phyloP scores from a whole-genome alignment of 1,140 invertebrate genomes.

The Holotrichia oblita region DNA sequence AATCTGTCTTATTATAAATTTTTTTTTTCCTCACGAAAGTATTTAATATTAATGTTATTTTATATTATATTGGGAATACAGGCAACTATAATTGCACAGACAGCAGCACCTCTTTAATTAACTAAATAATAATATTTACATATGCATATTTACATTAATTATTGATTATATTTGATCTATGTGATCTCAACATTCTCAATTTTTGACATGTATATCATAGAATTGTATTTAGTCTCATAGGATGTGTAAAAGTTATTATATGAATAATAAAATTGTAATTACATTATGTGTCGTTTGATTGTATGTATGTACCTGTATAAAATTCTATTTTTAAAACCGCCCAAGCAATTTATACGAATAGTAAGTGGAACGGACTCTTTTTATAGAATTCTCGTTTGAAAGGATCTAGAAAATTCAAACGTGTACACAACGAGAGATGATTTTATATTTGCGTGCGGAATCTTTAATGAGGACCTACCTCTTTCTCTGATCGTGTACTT shows the following conservation, averaged over 20 bases:
- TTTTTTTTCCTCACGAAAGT: too few relatives aligned
- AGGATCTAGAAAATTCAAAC: too few relatives aligned
- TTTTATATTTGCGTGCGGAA: too few relatives aligned
- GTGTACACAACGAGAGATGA: too few relatives aligned
- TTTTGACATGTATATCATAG: constrained; percentile 52
- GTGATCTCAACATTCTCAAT: constrained; percentile 53
- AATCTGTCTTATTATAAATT: too few relatives aligned
- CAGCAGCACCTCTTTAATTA: neutral
- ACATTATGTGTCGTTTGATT: constrained; percentile 17
- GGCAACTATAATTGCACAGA: neutral
- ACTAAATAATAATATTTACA: neutral
- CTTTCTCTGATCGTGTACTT: too few relatives aligned
- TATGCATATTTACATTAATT: neutral
- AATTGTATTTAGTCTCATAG: constrained; percentile 44
- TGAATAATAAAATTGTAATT: constrained; percentile 37
- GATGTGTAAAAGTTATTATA: constrained; percentile 38
- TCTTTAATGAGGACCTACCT: too few relatives aligned
- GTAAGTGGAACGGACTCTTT: too few relatives aligned
- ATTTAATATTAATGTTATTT: too few relatives aligned
- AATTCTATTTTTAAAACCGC: neutral
- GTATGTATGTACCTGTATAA: neutral
- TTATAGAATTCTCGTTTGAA: too few relatives aligned
- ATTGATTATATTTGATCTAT: constrained; percentile 41
- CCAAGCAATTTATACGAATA: too few relatives aligned
- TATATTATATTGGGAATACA: neutral